These are phyloP conservation scores for Protosalanx chinensis DNA, from an alignment of 2,797 vertebrate genomes.

Conservation along the genomic window DNA sequence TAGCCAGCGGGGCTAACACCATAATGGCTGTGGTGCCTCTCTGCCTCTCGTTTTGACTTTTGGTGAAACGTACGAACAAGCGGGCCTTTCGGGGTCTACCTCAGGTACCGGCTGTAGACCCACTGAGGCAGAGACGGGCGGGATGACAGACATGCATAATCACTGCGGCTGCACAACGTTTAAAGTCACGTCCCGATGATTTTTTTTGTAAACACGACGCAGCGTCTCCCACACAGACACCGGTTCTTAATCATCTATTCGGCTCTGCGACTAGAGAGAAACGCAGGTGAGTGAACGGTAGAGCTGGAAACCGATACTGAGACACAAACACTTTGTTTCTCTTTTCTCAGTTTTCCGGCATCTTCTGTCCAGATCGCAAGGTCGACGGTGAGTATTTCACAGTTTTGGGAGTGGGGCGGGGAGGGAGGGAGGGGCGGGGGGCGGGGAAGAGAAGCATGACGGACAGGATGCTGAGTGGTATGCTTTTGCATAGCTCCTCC, in stretches of 20 bases:
- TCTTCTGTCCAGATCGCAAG: slow-evolving; percentile 32
- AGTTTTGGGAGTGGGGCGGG: slow-evolving; percentile 18
- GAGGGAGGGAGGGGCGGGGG: neutral
- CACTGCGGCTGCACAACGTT: slow-evolving; percentile 29
- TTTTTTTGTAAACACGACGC: slow-evolving; percentile 66
- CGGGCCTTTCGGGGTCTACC: neutral
- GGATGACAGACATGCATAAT: neutral
- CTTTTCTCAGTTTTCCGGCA: no score
- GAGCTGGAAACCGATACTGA: no score
- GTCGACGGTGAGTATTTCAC: slow-evolving; percentile 42
- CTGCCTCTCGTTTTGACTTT: slow-evolving; percentile 8
- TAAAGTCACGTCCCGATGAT: slow-evolving; percentile 50
- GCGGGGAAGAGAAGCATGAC: slow-evolving; percentile 25
- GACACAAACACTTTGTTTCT: no score
- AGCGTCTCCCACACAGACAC: neutral
- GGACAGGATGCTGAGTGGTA: slow-evolving; percentile 39
- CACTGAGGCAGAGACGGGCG: neutral
- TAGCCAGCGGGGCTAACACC: slow-evolving; percentile 20
- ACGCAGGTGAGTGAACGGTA: slow-evolving; percentile 47
- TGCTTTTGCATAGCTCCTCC: slow-evolving; percentile 68
- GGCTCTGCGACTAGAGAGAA: slow-evolving; percentile 24
- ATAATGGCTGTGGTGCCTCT: slow-evolving; percentile 26
- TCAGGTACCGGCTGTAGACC: neutral
- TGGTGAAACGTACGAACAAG: neutral
- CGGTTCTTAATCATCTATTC: neutral